Base-by-base conservation (phyloP, 2,888 invertebrate species). In the Orchesella flavescens region DNA sequence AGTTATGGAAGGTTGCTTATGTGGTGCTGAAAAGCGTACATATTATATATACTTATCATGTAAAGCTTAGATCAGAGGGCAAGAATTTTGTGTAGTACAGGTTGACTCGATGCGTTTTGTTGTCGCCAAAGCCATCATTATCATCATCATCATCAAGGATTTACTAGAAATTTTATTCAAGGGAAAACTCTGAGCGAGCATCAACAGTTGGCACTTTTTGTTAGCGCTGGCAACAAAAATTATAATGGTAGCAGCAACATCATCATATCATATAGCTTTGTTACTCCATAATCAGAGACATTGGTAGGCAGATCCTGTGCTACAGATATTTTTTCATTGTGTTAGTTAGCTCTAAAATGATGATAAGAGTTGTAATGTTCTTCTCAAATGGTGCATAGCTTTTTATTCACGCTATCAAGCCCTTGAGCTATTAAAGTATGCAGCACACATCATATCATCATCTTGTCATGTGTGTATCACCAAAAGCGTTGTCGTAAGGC, bases 401-500 rank as follows among this genome's bases (percentile, higher is more conserved):
- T 34, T 34, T 72, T 72, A 61, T 80, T 66, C 57, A 21, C 79
- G 72, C 65, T 61, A 23, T 78, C 24, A 43, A 79, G 68, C 73
- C 80, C 73, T 80, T 80, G 80, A 73, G 80, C 66, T 66, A 44
- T 66, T 73, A 80, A 73, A 66, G 73, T 80, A 57, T 80, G 73
- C 73, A 55, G 21, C 63, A 73, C 65, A 79, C 72, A 78, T 49
- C 79, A 65, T 71, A 71, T 72, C 80, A 80, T 73, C 79, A 73
- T 80, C 80, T 57, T 79, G 72, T 72, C 65, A 71, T 61, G 43
- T 63, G 72, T 43, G 72, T 55, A 79, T 59, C 71, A 68, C 59
- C 77, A 77, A 57, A 34, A 57, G n/a, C n/a, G 10, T 75, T 68
- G 61, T 19, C n/a, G n/a, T 12, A 68, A 19, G 43, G 43, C 21